These are phyloP conservation scores for Leucopternis melanops DNA, from an alignment of 2,113 vertebrate species.

Conservation along the genomic window DNA sequence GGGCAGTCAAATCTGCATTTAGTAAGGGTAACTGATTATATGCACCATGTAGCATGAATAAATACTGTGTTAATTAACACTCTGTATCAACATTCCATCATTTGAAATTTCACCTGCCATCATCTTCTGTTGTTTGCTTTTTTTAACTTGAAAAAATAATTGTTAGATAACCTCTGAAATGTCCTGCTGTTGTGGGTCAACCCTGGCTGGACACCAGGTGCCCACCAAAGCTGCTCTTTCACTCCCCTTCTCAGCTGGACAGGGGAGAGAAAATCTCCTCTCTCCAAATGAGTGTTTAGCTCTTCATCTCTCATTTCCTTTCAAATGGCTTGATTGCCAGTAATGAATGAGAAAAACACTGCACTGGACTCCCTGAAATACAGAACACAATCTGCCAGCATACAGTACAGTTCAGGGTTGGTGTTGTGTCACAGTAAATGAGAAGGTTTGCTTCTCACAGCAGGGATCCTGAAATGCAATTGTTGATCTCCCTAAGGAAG, in stretches of 20 bases:
- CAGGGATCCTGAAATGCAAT: background rate
- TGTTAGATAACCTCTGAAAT: background rate
- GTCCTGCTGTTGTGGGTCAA: background rate
- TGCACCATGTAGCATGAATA: background rate
- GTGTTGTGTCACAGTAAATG: background rate
- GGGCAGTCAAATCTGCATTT: slow-evolving; percentile 2
- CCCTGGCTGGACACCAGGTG: background rate
- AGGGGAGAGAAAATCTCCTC: background rate
- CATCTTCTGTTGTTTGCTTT: background rate
- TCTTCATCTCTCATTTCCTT: slow-evolving; percentile 33
- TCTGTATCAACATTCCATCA: background rate
- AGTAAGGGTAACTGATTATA: background rate
- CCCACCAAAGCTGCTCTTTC: background rate
- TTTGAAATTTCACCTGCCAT: background rate
- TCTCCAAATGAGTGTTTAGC: slow-evolving; percentile 34
- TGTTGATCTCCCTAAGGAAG: background rate
- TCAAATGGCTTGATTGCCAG: slow-evolving; percentile 34
- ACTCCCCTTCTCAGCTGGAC: background rate
- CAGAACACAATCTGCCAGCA: background rate
- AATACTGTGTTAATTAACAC: background rate
- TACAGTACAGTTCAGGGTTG: background rate
- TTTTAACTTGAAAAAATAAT: background rate
- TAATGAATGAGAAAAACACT: slow-evolving; percentile 33
- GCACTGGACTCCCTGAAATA: slow-evolving; percentile 1
- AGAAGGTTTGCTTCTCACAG: background rate